Base-by-base conservation (phyloP, 2,888 invertebrate species). In the Poecilobothrus nobilitatus region DNA sequence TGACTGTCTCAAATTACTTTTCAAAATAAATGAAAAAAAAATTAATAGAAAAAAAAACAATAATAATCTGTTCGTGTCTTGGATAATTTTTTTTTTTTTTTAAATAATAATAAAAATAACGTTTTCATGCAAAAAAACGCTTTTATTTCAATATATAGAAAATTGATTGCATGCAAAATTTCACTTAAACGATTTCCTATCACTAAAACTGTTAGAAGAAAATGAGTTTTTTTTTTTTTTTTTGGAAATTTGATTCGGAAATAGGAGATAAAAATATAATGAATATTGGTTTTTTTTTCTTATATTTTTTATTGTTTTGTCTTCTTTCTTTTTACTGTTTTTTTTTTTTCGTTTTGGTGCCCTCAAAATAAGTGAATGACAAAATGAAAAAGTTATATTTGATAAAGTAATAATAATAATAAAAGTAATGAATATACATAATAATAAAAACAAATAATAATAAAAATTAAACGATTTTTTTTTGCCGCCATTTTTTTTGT, bases 141-240 rank as follows among this genome's bases (percentile, higher is more conserved):
- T 53, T 53, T 53, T 6, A 18, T 53, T 53, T 53, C 18, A n/a
- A 18, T 53, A 53, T 53, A 18, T 15, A 37, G 9, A 37, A 37
- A 53, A 53, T 53, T 53, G 53, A 53, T 53, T 53, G 53, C 53
- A 53, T 53, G 53, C n/a, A 53, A 53, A 53, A 53, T 53, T 53
- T 53, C 53, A 53, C 53, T 53, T 53, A 53, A 53, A 15, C 18
- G 15, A 53, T 53, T 53, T 53, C 53, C 53, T 53, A 53, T 53
- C 53, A 53, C 18, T 53, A 53, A 53, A 53, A 53, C n/a, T 53
- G 18, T 53, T 53, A n/a, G 18, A 53, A 18, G 53, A 53, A 53
- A 53, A 53, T 18, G 15, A 12, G 18, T 3, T 18, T 53, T 18
- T 8, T 53, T 53, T n/a, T 15, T 18, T 18, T 18, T 53, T n/a